Evolutionary conservation across 1,140 invertebrate genomes (phyloP), one percentile per base, ranked within the genome.

Genomic region (Drosophila dunni): DNA sequence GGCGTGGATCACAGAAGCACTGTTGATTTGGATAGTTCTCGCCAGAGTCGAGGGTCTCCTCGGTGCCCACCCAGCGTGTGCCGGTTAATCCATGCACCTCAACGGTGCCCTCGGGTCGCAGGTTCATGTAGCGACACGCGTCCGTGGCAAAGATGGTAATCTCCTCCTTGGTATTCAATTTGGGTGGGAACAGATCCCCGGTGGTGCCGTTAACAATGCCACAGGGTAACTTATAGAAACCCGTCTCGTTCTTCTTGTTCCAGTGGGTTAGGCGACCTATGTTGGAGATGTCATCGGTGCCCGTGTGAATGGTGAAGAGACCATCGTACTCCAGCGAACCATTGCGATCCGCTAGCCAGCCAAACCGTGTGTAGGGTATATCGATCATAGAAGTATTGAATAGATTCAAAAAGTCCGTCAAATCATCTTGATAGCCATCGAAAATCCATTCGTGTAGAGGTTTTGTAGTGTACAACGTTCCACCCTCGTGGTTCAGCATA

Each of bases 311-410:
- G 24, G 94, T 95, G 79, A 95, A 96, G 7, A 94, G 93, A 8
- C 96, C 96, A 91, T 97, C 96, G 84, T 94, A 97, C 1, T 93
- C 94, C 11, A 94, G 85, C 0, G 96, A 95, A 8, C 92, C 92
- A 91, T 97, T 97, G 58, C 96, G 94, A 95, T 96, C 91, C 79
- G 95, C 96, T 85, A 97, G 96, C 96, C 96, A 97, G 9, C 95
- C 96, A 91, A 97, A 97, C 81, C 94, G 95, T 17, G 93, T 93
- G 82, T 93, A 96, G 0, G 96, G 96, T 62, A 96, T 93, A 0
- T 93, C 77, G 17, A 94, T 90, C 8, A 80, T 92, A 0, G 94
- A 81, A 0, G 94, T 91, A 10, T 96, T 95, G 7, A 95, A 92
- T 50, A 94, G 92, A 11, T 92, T 80, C 0, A 94, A 93, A 33